Evolutionary conservation across 2,113 vertebrate genomes (phyloP).

Genomic region (Ammodramus savannarum): DNA sequence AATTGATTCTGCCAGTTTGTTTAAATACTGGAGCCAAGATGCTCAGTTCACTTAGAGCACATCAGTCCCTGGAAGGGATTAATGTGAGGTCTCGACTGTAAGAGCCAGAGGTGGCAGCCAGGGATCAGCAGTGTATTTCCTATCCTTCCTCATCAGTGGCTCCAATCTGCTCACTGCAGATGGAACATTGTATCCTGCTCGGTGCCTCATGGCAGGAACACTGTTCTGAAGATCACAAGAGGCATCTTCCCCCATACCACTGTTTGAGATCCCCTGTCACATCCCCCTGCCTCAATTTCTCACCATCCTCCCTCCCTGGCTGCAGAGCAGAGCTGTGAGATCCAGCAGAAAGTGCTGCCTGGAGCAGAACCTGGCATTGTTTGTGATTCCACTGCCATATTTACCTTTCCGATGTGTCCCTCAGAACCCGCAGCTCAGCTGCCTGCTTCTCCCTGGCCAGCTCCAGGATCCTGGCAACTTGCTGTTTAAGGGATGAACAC

Average conservation of each 20-base stretch:
- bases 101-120: background rate
- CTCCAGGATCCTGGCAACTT: constrained; percentile 85
- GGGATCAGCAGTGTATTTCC: background rate
- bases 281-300: background rate
- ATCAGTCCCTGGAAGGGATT: background rate
- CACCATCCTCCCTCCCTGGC: background rate
- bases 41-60: background rate
- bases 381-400: background rate
- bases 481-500: constrained; percentile 70
- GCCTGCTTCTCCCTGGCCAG: constrained; percentile 85
- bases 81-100: background rate
- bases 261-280: fast-evolving
- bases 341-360: background rate
- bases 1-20: background rate
- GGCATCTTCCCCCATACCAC: background rate
- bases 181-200: fast-evolving
- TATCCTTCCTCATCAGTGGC: background rate
- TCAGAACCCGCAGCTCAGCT: constrained; percentile 81
- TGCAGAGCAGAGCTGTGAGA: background rate
- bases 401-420: constrained; percentile 79
- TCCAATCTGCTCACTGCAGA: background rate
- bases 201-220: fast-evolving
- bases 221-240: background rate
- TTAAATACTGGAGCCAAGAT: background rate
- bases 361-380: background rate